A percentile compares a stretch with the other conserved stretches of the same genome.
Conservation (phyloP, 2,113 vertebrate species). For the Hippopotamus amphibius region DNA sequence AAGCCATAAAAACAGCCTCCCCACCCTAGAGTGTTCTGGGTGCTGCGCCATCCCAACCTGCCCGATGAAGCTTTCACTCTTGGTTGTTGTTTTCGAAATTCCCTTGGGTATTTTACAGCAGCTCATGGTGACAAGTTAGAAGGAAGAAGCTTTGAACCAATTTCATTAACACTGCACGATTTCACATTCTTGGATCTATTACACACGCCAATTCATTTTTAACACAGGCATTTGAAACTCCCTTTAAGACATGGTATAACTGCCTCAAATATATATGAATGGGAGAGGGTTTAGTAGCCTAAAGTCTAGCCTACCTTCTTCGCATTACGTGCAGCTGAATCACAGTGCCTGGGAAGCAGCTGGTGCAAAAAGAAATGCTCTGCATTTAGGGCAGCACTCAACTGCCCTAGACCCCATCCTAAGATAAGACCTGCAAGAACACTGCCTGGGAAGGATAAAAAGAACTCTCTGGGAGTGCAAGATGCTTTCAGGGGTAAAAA, state of each 20-base stretch:
- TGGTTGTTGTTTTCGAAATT: constrained; percentile 50
- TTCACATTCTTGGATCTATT: constrained; percentile 52
- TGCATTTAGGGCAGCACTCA: neutral
- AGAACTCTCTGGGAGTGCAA: constrained; percentile 29
- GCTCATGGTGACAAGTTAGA: constrained; percentile 15
- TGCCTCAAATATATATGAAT: constrained; percentile 20
- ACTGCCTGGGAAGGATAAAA: constrained; percentile 42
- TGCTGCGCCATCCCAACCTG: neutral
- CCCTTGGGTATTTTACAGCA: constrained; percentile 19
- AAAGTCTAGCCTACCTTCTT: neutral
- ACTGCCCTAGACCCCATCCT: constrained; percentile 17
- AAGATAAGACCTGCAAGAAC: constrained; percentile 73
- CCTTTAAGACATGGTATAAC: neutral
- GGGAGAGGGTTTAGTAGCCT: neutral
- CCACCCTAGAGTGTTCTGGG: neutral
- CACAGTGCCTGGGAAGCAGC: constrained; percentile 51
- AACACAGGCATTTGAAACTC: constrained; percentile 42
- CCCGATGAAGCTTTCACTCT: constrained; percentile 26
- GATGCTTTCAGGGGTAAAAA: constrained; percentile 33
- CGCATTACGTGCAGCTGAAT: constrained; percentile 48
- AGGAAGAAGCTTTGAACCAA: constrained; percentile 8
- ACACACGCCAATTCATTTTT: neutral
- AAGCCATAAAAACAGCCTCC: constrained; percentile 48
- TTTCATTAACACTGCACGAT: constrained; percentile 56
- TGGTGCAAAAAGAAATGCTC: constrained; percentile 37